phyloP scores from a whole-genome alignment of 2,113 vertebrate genomes.

The Aix galericulata region DNA sequence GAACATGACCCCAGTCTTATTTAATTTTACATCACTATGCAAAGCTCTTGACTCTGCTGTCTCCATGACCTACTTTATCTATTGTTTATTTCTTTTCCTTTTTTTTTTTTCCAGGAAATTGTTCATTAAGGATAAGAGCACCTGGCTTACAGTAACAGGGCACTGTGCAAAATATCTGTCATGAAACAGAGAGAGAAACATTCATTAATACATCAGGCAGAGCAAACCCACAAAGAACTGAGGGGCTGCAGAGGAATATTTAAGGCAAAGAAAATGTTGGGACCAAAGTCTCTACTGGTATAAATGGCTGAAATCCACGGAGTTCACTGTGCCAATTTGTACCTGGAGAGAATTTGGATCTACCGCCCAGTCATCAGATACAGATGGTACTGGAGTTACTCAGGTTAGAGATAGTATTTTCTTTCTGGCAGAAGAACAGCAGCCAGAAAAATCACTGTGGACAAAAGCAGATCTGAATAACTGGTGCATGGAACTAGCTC shows the following conservation, averaged over 20 bases:
- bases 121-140: conserved; percentile 79
- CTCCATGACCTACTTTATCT: conserved; percentile 62
- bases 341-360: neutral
- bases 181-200: conserved; percentile 14
- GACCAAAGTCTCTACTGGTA: neutral
- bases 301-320: neutral
- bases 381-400: conserved; percentile 15
- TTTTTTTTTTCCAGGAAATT: conserved; percentile 74
- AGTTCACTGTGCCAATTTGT: neutral
- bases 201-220: conserved; percentile 59
- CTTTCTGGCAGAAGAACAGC: neutral
- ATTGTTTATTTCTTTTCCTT: conserved; percentile 71
- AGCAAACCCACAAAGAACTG: conserved; percentile 56
- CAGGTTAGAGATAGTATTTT: neutral
- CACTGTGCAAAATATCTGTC: conserved; percentile 64
- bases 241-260: neutral
- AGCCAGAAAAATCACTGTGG: neutral
- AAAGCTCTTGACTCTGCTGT: conserved; percentile 32
- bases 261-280: neutral
- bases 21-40: conserved; percentile 61
- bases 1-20: conserved; percentile 24
- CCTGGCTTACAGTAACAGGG: conserved; percentile 77
- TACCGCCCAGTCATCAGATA: neutral
- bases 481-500: neutral
- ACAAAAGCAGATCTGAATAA: conserved; percentile 5